These are phyloP conservation scores for Oophaga sylvatica DNA, from an alignment of 2,797 vertebrate genomes.

Conservation along the genomic window DNA sequence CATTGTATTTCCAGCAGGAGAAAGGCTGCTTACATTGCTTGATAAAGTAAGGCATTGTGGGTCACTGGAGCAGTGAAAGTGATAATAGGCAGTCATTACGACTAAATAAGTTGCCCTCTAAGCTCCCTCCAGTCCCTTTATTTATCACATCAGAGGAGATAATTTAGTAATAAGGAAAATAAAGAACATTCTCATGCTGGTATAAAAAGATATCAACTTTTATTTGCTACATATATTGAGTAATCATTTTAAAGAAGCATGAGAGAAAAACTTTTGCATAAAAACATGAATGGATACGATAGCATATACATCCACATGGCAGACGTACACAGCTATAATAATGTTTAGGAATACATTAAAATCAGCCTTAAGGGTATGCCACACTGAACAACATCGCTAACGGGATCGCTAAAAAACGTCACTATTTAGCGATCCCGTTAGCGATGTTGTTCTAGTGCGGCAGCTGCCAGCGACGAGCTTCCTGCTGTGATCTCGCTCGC, in stretches of 20 bases:
- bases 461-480: too few relatives aligned
- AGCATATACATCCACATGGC: not conserved
- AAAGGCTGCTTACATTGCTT: constrained; percentile 30
- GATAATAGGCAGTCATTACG: constrained; percentile 54
- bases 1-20: constrained; percentile 30
- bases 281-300: not conserved
- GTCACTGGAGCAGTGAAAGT: constrained; percentile 50
- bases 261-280: constrained; percentile 66
- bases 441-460: too few relatives aligned
- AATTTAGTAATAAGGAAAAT: constrained; percentile 74
- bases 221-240: constrained; percentile 76
- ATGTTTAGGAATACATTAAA: not conserved
- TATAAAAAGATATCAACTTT: constrained; percentile 74
- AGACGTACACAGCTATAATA: not conserved
- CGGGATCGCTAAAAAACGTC: too few relatives aligned
- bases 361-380: too few relatives aligned
- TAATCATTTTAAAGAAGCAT: constrained; percentile 74
- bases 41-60: constrained; percentile 42
- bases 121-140: constrained; percentile 63
- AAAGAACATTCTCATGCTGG: constrained; percentile 75
- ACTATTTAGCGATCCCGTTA: too few relatives aligned
- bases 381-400: too few relatives aligned
- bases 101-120: constrained; percentile 51
- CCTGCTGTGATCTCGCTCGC: too few relatives aligned
- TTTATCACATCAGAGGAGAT: constrained; percentile 56